Evolutionary conservation across 1,140 invertebrate genomes (phyloP).

Genomic region (Eumeta japonica): DNA sequence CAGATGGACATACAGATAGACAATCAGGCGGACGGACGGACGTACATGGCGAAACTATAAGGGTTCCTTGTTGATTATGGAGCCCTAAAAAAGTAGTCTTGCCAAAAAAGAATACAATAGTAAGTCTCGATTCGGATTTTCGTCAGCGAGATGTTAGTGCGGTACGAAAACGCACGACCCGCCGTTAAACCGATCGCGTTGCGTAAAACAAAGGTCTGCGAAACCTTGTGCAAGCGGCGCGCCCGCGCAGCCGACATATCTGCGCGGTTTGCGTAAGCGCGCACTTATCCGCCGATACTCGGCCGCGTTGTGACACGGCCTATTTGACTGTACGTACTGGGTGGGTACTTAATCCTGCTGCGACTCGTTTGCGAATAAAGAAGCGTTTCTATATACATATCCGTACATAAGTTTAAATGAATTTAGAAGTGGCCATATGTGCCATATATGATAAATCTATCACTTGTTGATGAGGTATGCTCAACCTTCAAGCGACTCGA

Average conservation of each 20-base stretch:
- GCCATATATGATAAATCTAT: not conserved
- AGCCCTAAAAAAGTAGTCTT: too few species aligned
- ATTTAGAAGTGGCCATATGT: too few species aligned
- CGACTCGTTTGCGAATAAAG: not conserved
- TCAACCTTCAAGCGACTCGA: too few species aligned
- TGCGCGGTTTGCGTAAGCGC: constrained; percentile 54
- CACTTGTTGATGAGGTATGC: not conserved
- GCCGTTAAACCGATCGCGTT: constrained; percentile 53
- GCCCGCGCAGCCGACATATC: constrained; percentile 50
- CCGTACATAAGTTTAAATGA: too few species aligned
- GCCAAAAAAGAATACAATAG: too few species aligned
- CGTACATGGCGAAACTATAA: too few species aligned
- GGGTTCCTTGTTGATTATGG: too few species aligned
- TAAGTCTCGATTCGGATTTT: too few species aligned
- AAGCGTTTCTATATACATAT: too few species aligned
- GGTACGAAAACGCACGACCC: constrained; percentile 47
- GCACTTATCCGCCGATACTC: constrained; percentile 53
- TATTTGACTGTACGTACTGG: constrained; percentile 16
- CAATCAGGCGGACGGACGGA: too few species aligned
- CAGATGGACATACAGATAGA: too few species aligned
- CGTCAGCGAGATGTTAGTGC: too few species aligned
- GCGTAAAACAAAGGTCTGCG: constrained; percentile 58
- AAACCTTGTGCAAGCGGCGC: constrained; percentile 56
- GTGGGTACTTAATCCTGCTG: not conserved
- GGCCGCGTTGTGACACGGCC: constrained; percentile 45